Evolutionary conservation across 2,113 vertebrate genomes (phyloP), one percentile per base, ranked within the genome.

Genomic region (Mus spicilegus): DNA sequence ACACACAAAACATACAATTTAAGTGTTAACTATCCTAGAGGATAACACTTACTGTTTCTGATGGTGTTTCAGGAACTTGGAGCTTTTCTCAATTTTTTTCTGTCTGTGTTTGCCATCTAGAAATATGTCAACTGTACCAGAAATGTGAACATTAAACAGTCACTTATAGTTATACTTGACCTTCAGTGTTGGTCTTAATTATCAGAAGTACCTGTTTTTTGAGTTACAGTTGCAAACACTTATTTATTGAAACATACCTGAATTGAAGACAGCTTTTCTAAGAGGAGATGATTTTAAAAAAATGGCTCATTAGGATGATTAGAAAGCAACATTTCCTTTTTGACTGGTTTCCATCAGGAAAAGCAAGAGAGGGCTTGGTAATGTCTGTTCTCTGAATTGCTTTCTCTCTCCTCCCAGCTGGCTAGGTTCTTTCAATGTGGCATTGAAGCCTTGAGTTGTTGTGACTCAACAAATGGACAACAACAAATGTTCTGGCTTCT

Each of bases 401-500:
- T 90, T 69, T 8, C 22, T 4, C 14, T 20, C 76, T 42, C 49
- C 28, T 56, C 26, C 3, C 39, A 92, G 56, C 42, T 89, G 89
- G 80, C 49, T 86, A 91, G 77, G 33, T 92, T 61, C 76, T 85
- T 61, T 92, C 61, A 24, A 13, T 46, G 65, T 89, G 88, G 90
- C 90, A 51, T 78, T 76, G 46, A 69, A 88, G 81, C 33, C 84
- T 87, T 24, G 46, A 88, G 36, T 93, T 90, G 39, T 92, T 92
- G 54, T 77, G 81, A 90, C 81, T 91, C 94, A 91, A 51, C 97
- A 96, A 97, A 96, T 93, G 93, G 92, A 72, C 90, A 92, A 56
- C 65, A 96, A 46, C 97, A 97, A 96, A 95, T 97, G 93, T 87
- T 89, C 80, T 5, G 72, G 77, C 87, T 36, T 91, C 88, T 92